Conservation (phyloP, 2,113 vertebrate genomes). For the Fulmarus glacialis region DNA sequence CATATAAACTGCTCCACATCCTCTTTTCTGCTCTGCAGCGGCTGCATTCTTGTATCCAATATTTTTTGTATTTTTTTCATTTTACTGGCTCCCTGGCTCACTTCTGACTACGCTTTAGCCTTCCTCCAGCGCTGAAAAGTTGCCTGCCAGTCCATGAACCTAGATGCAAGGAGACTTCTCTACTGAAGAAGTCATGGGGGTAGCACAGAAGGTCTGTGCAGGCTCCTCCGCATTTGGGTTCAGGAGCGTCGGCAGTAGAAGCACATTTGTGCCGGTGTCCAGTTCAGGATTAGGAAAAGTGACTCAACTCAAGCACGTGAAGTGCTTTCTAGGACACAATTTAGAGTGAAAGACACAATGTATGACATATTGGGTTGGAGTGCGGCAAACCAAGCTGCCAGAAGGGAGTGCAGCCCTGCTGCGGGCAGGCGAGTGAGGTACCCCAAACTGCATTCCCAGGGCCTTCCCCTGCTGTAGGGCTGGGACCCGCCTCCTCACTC, state of each 20-base stretch:
- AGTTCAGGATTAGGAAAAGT: not conserved
- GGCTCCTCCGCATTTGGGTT: not conserved
- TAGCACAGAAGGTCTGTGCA: not conserved
- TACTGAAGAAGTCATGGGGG: not conserved
- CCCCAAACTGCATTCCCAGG: not conserved
- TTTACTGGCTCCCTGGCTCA: not conserved
- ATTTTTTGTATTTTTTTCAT: not conserved
- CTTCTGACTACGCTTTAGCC: not conserved
- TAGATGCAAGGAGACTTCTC: not conserved
- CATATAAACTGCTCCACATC: not conserved
- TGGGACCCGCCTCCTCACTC: not conserved
- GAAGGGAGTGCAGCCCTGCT: not conserved
- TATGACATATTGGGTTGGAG: not conserved
- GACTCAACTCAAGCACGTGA: not conserved
- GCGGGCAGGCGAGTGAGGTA: rapidly evolving
- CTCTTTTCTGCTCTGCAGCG: not conserved
- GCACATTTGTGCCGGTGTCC: not conserved
- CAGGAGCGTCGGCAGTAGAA: not conserved
- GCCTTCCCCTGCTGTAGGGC: not conserved
- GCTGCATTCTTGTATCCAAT: not conserved
- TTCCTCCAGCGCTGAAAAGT: not conserved
- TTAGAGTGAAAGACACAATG: not conserved
- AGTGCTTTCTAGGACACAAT: not conserved
- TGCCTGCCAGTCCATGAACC: not conserved
- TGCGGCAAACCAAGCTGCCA: not conserved